Base-by-base conservation (phyloP, 2,888 invertebrate species). In the Choristoneura rosaceana region DNA sequence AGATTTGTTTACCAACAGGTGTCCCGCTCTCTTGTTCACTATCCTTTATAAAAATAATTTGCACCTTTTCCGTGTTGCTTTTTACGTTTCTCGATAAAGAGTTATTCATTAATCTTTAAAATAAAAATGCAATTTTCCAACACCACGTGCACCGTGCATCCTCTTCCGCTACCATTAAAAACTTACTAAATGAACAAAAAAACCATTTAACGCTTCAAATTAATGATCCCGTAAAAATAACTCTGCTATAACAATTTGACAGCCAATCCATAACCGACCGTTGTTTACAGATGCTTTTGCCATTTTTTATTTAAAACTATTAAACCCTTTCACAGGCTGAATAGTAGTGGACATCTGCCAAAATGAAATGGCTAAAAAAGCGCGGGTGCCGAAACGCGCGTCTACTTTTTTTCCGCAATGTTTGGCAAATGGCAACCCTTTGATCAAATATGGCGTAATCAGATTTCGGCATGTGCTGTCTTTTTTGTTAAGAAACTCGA, bases 401-500 rank as follows among this genome's bases (percentile, higher is more conserved):
- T 86, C 82, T 84, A 85, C 88, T 91, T 90, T 92, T 50, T 52
- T 52, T 17, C 7, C 77, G 79, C 87, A 85, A 86, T 88, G 87
- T 90, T 92, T 90, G 83, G 82, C 83, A 88, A 89, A 88, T 84
- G 85, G 87, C 90, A 94, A 93, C 94, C 94, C 92, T 93, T 94
- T 93, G 86, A 90, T 89, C 88, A 89, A 92, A 92, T 85, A 91
- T 83, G 85, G 87, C 82, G 90, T 92, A 93, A 94, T 94, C 93
- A 92, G 92, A 93, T 93, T 93, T 94, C 93, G 91, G 88, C 93
- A 94, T 94, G 93, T 93, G 93, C 90, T 90, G 84, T 90, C 86
- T 84, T 89, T 90, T 92, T 86, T 87, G 85, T 79, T 45, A 89
- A 91, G 93, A 91, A 93, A 94, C 87, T 80, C 83, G 92, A 94